phyloP scores from a whole-genome alignment of 2,888 invertebrate species.

The Priapulus caudatus region DNA sequence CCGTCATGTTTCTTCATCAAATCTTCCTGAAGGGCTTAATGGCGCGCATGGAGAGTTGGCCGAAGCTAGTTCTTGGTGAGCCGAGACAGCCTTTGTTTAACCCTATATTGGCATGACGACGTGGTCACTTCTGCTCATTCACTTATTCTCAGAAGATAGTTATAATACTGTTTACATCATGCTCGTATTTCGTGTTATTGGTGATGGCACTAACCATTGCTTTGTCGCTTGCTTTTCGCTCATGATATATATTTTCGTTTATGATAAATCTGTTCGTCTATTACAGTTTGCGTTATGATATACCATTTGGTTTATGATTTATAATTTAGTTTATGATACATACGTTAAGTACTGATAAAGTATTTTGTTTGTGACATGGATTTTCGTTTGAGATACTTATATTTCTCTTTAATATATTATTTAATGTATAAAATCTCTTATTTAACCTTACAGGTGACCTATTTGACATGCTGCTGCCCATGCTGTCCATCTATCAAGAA shows the following conservation, averaged over 20 bases:
- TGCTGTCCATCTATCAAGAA: slow-evolving; percentile 88
- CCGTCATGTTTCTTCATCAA: slow-evolving; percentile 79
- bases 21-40: slow-evolving; percentile 84
- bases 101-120: background rate
- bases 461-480: slow-evolving; percentile 85
- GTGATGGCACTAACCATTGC: too few relatives aligned
- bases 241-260: too few relatives aligned
- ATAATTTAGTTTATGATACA: too few relatives aligned
- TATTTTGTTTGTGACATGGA: too few relatives aligned
- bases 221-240: too few relatives aligned
- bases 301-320: too few relatives aligned
- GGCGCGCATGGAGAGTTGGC: slow-evolving; percentile 83
- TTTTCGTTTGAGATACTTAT: too few relatives aligned
- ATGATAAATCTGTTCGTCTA: too few relatives aligned
- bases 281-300: too few relatives aligned
- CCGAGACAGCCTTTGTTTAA: slow-evolving; percentile 10
- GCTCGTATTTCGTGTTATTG: slow-evolving; percentile 4
- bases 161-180: background rate
- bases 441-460: slow-evolving; percentile 69
- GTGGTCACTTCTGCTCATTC: background rate
- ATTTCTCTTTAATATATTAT: too few relatives aligned
- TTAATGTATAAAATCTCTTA: too few relatives aligned
- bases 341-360: too few relatives aligned
- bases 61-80: slow-evolving; percentile 75
- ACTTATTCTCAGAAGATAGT: background rate